phyloP scores from a whole-genome alignment of 2,797 vertebrate genomes.

The Rhinophrynus dorsalis region DNA sequence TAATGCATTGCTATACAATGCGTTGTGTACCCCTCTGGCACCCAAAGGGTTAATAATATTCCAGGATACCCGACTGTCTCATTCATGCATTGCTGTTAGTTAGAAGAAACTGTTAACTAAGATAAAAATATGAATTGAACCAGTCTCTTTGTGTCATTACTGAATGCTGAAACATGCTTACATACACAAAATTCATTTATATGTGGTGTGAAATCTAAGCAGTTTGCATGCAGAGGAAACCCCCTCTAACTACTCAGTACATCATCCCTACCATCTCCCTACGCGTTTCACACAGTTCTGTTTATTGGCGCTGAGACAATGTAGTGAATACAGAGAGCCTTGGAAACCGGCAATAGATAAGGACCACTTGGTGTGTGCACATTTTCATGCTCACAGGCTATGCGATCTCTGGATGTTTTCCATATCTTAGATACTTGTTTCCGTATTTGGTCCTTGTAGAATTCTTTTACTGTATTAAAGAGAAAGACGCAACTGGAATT shows the following conservation, averaged over 20 bases:
- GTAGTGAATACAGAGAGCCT: neutral
- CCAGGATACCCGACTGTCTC: neutral
- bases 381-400: conserved; percentile 12
- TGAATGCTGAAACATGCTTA: neutral
- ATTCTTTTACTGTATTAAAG: no score
- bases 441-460: no score
- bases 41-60: no score
- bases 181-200: neutral
- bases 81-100: neutral
- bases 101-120: neutral
- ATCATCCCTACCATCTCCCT: neutral
- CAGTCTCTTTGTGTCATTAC: conserved; percentile 19
- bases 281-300: neutral
- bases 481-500: no score
- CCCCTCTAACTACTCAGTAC: neutral
- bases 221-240: neutral
- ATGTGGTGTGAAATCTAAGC: neutral
- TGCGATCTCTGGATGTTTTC: conserved; percentile 14
- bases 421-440: conserved; percentile 4
- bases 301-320: no score
- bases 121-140: conserved; percentile 16
- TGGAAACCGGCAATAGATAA: conserved; percentile 23
- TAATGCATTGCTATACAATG: no score
- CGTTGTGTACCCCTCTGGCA: no score
- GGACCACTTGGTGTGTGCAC: neutral